A percentile compares a stretch with the other conserved stretches of the same genome.
Conservation (phyloP, 1,140 invertebrate species). For the Colletes gigas region DNA sequence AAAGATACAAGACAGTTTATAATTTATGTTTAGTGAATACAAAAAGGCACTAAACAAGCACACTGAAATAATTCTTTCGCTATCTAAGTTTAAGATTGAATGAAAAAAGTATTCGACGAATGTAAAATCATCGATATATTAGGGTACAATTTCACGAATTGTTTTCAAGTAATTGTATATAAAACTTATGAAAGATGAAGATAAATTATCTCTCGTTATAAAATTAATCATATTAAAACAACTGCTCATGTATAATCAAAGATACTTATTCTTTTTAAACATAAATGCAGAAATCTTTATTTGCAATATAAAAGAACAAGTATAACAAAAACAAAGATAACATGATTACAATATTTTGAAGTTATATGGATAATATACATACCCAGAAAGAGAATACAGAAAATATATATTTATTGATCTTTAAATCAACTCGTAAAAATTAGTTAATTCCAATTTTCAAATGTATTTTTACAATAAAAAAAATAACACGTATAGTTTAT, state of each 20-base stretch:
- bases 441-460: constrained; percentile 4
- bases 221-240: background rate
- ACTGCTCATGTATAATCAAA: background rate
- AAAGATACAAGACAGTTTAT: background rate
- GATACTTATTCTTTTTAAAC: background rate
- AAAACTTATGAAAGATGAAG: too few species aligned
- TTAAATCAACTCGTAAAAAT: background rate
- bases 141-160: too few species aligned
- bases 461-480: background rate
- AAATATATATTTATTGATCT: constrained; percentile 31
- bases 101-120: too few species aligned
- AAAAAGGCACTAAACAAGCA: too few species aligned
- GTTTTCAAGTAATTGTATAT: too few species aligned
- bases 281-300: too few species aligned
- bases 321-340: background rate
- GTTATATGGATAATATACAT: background rate
- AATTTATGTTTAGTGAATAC: too few species aligned
- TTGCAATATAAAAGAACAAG: too few species aligned
- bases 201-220: too few species aligned
- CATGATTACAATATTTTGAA: constrained; percentile 1
- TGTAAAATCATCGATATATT: too few species aligned
- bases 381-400: background rate
- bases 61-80: too few species aligned
- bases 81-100: too few species aligned
- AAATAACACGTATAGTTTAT: background rate